These are phyloP conservation scores for Butorides virescens DNA, from an alignment of 2,113 vertebrate genomes.

Conservation along the genomic window DNA sequence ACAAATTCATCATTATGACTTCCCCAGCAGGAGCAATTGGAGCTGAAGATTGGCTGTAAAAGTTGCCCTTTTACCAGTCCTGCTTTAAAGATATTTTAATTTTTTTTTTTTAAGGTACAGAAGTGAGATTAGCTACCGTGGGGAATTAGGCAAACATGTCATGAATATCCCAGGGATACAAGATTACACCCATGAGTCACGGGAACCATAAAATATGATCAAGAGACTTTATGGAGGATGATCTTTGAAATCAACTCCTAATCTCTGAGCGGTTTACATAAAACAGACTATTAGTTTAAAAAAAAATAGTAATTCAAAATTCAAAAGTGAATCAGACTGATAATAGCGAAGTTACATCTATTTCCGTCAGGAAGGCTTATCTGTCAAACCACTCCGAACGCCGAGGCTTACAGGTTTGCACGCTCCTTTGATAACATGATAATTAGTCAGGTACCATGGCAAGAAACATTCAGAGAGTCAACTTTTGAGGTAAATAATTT, in stretches of 20 bases:
- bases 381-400: neutral
- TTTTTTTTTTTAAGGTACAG: conserved; percentile 28
- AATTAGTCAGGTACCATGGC: neutral
- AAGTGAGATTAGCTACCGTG: conserved; percentile 3
- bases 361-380: neutral
- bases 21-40: conserved; percentile 65
- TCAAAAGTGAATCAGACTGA: neutral
- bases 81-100: conserved; percentile 36
- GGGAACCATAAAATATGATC: conserved; percentile 48
- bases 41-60: conserved; percentile 25
- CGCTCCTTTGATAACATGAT: conserved; percentile 1
- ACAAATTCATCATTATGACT: conserved; percentile 66
- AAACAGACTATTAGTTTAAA: neutral
- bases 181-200: conserved; percentile 27
- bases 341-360: neutral
- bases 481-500: conserved; percentile 13
- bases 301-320: neutral
- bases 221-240: conserved; percentile 44
- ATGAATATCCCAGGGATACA: conserved; percentile 42
- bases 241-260: conserved; percentile 58
- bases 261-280: neutral
- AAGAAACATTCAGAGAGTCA: conserved; percentile 13
- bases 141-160: conserved; percentile 15
- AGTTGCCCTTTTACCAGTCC: conserved; percentile 49
- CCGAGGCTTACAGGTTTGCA: neutral